Percentiles rank a stretch among this genome's conserved stretches.
Conservation (phyloP, 2,113 vertebrate genomes). For the Todiramphus chloris region DNA sequence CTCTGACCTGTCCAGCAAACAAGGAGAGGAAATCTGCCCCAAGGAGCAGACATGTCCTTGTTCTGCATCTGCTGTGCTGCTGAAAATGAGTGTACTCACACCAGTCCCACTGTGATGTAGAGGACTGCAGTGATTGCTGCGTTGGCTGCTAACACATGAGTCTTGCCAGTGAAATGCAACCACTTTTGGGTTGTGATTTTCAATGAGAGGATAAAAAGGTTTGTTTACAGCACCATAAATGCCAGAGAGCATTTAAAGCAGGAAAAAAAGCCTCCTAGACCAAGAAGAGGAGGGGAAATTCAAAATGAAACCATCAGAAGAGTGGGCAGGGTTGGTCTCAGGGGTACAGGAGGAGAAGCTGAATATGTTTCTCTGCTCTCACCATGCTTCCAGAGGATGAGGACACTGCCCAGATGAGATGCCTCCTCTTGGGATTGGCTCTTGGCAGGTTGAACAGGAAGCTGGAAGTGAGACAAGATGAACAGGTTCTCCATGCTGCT, state of each 20-base stretch:
- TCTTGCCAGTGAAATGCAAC: neutral
- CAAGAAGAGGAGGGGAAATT: neutral
- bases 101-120: rapidly evolving
- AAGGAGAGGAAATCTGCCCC: neutral
- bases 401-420: neutral
- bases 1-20: neutral
- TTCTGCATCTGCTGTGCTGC: neutral
- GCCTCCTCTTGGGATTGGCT: neutral
- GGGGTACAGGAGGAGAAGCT: neutral
- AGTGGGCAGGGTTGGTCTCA: neutral
- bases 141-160: neutral
- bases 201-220: neutral
- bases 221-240: neutral
- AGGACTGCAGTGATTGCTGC: neutral
- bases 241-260: neutral
- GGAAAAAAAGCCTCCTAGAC: neutral
- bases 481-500: neutral
- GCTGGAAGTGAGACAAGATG: neutral
- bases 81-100: neutral
- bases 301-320: neutral
- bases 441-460: neutral
- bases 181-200: neutral
- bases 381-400: neutral
- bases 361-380: neutral
- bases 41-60: neutral